phyloP scores from a whole-genome alignment of 2,113 vertebrate species.

The Aspiorhynchus laticeps region DNA sequence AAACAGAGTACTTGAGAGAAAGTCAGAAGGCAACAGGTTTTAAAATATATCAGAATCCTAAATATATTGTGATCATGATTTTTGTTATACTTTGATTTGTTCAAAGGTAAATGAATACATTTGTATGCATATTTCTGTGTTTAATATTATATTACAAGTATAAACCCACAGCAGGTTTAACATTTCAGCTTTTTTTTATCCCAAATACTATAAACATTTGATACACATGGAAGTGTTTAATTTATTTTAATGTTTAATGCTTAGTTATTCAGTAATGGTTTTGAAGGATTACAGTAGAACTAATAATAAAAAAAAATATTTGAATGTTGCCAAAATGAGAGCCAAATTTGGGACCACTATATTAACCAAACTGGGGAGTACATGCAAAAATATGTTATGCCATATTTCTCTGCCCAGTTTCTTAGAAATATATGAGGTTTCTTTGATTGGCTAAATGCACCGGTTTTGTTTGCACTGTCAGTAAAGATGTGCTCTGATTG shows the following conservation, averaged over 20 bases:
- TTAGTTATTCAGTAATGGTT: not conserved
- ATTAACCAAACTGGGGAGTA: not conserved
- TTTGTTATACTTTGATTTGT: no score
- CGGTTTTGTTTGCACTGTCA: not conserved
- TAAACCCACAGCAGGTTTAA: no score
- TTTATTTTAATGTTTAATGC: no score
- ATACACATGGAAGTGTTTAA: no score
- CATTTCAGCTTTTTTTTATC: no score
- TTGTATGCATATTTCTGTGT: no score
- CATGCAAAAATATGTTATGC: not conserved
- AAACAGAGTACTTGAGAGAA: not conserved
- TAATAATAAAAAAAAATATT: not conserved
- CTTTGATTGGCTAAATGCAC: not conserved
- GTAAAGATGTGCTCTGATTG: constrained; percentile 6
- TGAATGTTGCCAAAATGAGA: not conserved
- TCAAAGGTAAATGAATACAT: no score
- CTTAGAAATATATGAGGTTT: not conserved
- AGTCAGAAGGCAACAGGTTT: not conserved
- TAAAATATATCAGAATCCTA: not conserved
- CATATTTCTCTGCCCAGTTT: not conserved
- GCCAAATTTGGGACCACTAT: not conserved
- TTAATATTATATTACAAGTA: no score
- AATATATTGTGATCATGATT: not conserved
- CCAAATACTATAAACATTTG: no score
- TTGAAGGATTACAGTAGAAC: not conserved